Base-by-base conservation (phyloP, 2,113 vertebrate genomes). In the Coregonus clupeaformis region DNA sequence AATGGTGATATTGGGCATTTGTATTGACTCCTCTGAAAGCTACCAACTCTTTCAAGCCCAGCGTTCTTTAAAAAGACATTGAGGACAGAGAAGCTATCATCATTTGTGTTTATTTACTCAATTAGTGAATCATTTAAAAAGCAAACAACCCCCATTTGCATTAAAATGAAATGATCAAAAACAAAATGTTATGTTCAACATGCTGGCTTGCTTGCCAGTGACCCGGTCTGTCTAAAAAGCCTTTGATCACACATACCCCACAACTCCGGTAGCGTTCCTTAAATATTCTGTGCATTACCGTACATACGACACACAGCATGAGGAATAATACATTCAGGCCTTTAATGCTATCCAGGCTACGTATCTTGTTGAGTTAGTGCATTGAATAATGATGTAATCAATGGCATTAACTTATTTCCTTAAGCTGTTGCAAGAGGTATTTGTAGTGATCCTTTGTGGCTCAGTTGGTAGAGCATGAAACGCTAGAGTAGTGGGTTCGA, bases 41-140 rank as follows among this genome's bases (percentile, higher is more conserved):
- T 24, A 60, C 6, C n/a, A 7, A 22, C 20, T 24, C n/a, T 6
- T 60, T 22, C 57, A n/a, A 60, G n/a, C 57, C 7, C n/a, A 24
- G 18, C 57, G 24, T 16, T 55, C 27, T 29, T 42, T 11, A 65
- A 13, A 30, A 29, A 65, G 63, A 13, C 63, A 63, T 7, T 25
- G 16, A 27, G 62, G 63, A 65, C 24, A 30, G n/a, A 57, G 13
- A 30, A 59, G n/a, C 22, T 18, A 45, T 80, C 87, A 78, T 77
- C 77, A 80, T 75, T 78, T 84, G 83, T 42, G 36, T 89, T 91
- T 91, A 90, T 89, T 91, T 77, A 81, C 64, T 89, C 68, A 79
- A 70, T 86, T 80, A 86, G 73, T 88, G 77, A 84, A 86, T 84
- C 76, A 82, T 69, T 77, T 63, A 79, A 87, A 88, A 86, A 78